These are phyloP conservation scores for Acleris emargana DNA, from an alignment of 2,888 invertebrate species.

Conservation along the genomic window DNA sequence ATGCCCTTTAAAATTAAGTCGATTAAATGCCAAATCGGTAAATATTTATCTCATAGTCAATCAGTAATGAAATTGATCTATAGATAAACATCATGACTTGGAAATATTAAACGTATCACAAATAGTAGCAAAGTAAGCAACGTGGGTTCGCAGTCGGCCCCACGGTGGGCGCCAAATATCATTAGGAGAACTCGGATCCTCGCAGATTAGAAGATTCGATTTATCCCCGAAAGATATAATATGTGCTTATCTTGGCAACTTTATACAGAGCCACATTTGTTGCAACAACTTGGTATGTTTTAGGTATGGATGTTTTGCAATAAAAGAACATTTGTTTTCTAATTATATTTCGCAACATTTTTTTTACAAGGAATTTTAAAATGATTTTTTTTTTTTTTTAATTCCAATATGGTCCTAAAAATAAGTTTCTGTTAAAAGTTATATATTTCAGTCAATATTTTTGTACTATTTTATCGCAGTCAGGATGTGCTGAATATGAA, in stretches of 20 bases:
- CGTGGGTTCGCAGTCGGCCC: constrained; percentile 14
- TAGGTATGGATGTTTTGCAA: not conserved
- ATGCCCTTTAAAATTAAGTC: too few species aligned
- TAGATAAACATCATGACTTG: not conserved
- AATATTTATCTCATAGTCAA: too few species aligned
- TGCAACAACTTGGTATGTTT: constrained; percentile 4
- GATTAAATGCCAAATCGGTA: too few species aligned
- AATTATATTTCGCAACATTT: not conserved
- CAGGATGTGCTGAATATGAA: too few species aligned
- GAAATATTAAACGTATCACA: constrained; percentile 1
- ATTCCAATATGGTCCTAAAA: too few species aligned
- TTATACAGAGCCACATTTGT: not conserved
- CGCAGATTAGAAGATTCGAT: constrained; percentile 48
- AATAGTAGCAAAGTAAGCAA: constrained; percentile 12
- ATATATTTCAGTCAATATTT: too few species aligned
- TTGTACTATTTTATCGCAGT: too few species aligned
- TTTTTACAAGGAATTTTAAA: too few species aligned
- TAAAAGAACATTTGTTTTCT: not conserved
- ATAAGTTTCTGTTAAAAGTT: too few species aligned
- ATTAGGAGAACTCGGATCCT: constrained; percentile 36
- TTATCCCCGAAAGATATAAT: constrained; percentile 45
- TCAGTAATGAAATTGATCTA: too few species aligned
- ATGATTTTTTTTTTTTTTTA: too few species aligned
- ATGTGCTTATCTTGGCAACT: constrained; percentile 26
- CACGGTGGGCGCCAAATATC: constrained; percentile 39